A percentile compares a stretch with the other conserved stretches of the same genome.
Evolutionary conservation across 1,140 invertebrate genomes (phyloP).

Genomic region (Drosophila arizonae): DNA sequence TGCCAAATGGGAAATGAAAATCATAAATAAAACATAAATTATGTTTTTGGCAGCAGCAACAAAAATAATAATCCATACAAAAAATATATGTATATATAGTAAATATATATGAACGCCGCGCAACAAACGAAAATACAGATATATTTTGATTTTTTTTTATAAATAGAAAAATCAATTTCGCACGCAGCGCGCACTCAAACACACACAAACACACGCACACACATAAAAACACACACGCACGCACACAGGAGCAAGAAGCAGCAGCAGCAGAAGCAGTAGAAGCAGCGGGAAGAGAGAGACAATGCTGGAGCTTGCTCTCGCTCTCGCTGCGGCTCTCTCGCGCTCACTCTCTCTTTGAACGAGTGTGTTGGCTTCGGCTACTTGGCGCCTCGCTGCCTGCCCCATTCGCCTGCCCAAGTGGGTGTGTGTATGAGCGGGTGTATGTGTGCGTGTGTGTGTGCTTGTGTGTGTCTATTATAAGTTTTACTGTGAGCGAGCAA

Average conservation of each 20-base stretch:
- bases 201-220: slow-evolving; percentile 36
- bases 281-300: slow-evolving; percentile 16
- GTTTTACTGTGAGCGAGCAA: slow-evolving; percentile 46
- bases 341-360: slow-evolving; percentile 3
- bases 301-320: slow-evolving; percentile 34
- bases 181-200: slow-evolving; percentile 61
- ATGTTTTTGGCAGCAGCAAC: slow-evolving; percentile 70
- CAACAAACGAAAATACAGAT: slow-evolving; percentile 63
- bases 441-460: slow-evolving; percentile 16
- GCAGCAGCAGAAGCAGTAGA: slow-evolving; percentile 12
- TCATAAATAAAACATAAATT: slow-evolving; percentile 81
- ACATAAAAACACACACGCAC: slow-evolving; percentile 31
- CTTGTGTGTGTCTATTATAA: slow-evolving; percentile 65
- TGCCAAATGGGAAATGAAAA: slow-evolving; percentile 56
- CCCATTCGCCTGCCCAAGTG: slow-evolving; percentile 41
- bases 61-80: slow-evolving; percentile 64
- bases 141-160: slow-evolving; percentile 82
- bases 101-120: slow-evolving; percentile 26
- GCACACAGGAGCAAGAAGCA: slow-evolving; percentile 28
- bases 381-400: slow-evolving; percentile 54
- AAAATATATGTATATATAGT: slow-evolving; percentile 23
- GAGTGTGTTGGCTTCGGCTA: slow-evolving; percentile 27
- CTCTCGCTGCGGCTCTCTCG: slow-evolving; percentile 33
- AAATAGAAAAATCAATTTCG: slow-evolving; percentile 82
- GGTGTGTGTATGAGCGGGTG: slow-evolving; percentile 22